These are phyloP conservation scores for Sebastes cheni DNA, from an alignment of 2,797 vertebrate species.

Conservation along the genomic window DNA sequence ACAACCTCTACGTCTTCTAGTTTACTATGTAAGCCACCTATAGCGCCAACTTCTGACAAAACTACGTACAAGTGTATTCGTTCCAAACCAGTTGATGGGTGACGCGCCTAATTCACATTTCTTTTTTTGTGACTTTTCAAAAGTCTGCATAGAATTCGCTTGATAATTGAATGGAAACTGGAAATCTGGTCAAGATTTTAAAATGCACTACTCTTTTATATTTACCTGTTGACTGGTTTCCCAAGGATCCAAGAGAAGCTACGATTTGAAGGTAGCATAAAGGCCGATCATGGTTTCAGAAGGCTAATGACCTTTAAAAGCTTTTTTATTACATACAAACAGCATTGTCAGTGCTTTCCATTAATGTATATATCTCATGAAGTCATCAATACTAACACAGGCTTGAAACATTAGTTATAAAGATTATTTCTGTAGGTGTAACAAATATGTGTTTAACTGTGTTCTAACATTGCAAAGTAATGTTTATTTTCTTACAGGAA, in stretches of 20 bases:
- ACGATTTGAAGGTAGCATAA: not conserved
- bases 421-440: conserved; percentile 9
- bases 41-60: too few relatives aligned
- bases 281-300: not conserved
- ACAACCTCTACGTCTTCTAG: too few relatives aligned
- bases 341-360: conserved; percentile 3
- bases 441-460: conserved; percentile 2
- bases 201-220: not conserved
- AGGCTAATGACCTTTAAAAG: conserved; percentile 25
- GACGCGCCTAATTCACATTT: too few relatives aligned
- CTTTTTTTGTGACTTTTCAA: too few relatives aligned
- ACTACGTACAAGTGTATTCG: too few relatives aligned
- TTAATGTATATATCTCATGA: conserved; percentile 14
- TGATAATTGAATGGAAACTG: too few relatives aligned
- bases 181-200: not conserved
- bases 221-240: not conserved
- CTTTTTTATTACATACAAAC: conserved; percentile 32
- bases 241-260: not conserved
- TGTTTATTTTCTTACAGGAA: conserved; percentile 16
- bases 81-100: too few relatives aligned
- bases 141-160: too few relatives aligned
- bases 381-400: conserved; percentile 1
- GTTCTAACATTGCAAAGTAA: not conserved
- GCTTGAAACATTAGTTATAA: not conserved
- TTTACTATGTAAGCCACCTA: too few relatives aligned